Percentiles rank a stretch among this genome's conserved stretches.
phyloP scores from a whole-genome alignment of 2,797 vertebrate species.

The Syngnathus rostellatus region DNA sequence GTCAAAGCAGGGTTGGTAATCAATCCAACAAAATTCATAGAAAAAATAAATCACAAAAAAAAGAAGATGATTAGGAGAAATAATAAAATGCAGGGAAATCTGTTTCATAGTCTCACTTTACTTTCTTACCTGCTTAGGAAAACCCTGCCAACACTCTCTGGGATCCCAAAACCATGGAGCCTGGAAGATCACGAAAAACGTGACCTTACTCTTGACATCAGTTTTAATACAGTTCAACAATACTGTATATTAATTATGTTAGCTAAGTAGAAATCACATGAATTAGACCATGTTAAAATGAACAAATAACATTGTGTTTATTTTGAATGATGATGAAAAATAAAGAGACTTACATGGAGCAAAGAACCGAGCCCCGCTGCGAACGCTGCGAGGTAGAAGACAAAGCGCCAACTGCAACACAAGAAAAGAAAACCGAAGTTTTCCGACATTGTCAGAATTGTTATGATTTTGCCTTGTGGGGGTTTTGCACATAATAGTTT shows the following conservation, averaged over 20 bases:
- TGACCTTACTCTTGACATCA: neutral
- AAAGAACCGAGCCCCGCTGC: constrained; percentile 70
- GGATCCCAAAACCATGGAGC: constrained; percentile 87
- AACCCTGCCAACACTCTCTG: constrained; percentile 79
- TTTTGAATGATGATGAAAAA: neutral
- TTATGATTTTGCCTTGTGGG: neutral
- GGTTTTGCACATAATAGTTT: too few relatives aligned
- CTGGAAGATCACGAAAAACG: constrained; percentile 55
- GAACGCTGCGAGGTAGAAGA: constrained; percentile 79
- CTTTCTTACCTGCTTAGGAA: constrained; percentile 80
- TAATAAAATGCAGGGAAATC: neutral
- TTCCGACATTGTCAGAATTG: neutral
- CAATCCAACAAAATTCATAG: neutral
- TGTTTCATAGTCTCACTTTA: neutral
- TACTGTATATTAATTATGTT: too few relatives aligned
- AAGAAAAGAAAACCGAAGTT: neutral
- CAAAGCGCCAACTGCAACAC: constrained; percentile 80
- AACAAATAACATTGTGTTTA: neutral
- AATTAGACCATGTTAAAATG: neutral
- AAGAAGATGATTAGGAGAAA: neutral
- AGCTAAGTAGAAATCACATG: neutral
- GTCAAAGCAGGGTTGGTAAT: neutral
- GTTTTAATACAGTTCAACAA: too few relatives aligned
- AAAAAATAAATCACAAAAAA: neutral
- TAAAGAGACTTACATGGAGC: constrained; percentile 75